Base-by-base conservation (phyloP, 2,888 invertebrate species). In the Protonemura montana region DNA sequence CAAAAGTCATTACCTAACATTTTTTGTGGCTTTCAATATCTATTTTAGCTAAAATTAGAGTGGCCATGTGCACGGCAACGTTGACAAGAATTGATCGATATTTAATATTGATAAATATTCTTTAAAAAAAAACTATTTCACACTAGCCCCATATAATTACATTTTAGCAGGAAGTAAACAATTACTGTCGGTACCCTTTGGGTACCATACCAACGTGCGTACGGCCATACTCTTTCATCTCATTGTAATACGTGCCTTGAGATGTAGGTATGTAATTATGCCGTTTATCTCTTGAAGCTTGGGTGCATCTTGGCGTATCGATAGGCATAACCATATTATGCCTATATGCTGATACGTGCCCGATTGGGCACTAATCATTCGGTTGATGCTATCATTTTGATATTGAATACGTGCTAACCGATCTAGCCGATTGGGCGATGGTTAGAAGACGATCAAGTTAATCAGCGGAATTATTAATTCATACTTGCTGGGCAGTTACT, bases 1-100 rank as follows among this genome's bases (percentile, higher is more conserved):
- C 10, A 35, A 3, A 35, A 6, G 35, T 10, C 35, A 35, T 35
- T 35, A 35, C 35, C 35, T 35, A 35, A 35, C 35, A 3, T 35
- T 59, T 59, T 59, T 59, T 59, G 7, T 59, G 59, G 59, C 16
- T 35, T 10, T 6, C 59, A 16, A 2, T 59, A 13, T 13, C 1
- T 21, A 13, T 1, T 59, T n/a, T n/a, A n/a, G n/a, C n/a, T n/a
- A n/a, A n/a, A n/a, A n/a, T n/a, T n/a, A n/a, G n/a, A n/a, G 1
- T 10, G 21, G 59, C 59, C 59, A 21, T 59, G 59, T 59, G 16
- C 59, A 21, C 13, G 13, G 59, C 13, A 21, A 10, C 16, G 78
- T 26, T 78, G 78, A 78, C 78, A 78, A 26, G 78, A 27, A 78
- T 28, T 78, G 78, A 78, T 78, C 78, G 27, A 59, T 59, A 59